Conservation (phyloP, 2,888 invertebrate genomes). For the Agrotis ipsilon region DNA sequence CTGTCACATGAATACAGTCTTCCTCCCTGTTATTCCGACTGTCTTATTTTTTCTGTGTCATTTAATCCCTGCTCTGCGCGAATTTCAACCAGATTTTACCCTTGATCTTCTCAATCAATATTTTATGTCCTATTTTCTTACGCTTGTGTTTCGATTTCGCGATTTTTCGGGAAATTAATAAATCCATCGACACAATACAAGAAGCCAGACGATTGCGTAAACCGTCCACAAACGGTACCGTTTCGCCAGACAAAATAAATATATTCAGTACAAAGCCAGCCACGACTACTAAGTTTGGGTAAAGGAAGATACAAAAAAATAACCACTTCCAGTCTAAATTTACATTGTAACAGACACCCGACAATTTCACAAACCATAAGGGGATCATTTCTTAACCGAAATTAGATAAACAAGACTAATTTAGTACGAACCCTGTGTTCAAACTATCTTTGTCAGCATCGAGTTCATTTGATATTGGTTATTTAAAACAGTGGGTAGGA, state of each 20-base stretch:
- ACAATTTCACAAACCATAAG: slow-evolving; percentile 75
- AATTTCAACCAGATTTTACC: too few species aligned
- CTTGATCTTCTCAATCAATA: too few species aligned
- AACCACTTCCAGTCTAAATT: slow-evolving; percentile 66
- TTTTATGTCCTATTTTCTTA: background rate
- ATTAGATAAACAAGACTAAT: slow-evolving; percentile 68
- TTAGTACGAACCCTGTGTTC: slow-evolving; percentile 21
- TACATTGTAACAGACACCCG: slow-evolving; percentile 72
- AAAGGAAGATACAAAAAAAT: slow-evolving; percentile 59
- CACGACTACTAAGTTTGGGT: slow-evolving; percentile 33
- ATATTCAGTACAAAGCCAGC: slow-evolving; percentile 12
- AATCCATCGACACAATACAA: slow-evolving; percentile 4
- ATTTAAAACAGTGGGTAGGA: slow-evolving; percentile 65
- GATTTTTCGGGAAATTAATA: background rate
- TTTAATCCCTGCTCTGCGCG: too few species aligned
- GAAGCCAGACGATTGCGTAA: slow-evolving; percentile 31
- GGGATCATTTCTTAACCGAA: slow-evolving; percentile 72
- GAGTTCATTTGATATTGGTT: slow-evolving; percentile 61
- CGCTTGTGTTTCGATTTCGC: background rate
- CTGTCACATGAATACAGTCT: too few species aligned
- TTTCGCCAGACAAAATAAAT: slow-evolving; percentile 46
- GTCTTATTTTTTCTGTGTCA: too few species aligned
- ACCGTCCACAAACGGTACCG: slow-evolving; percentile 15
- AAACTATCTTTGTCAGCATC: background rate
- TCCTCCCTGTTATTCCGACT: too few species aligned